Conservation (phyloP, 2,797 vertebrate genomes). For the Spea hammondii region DNA sequence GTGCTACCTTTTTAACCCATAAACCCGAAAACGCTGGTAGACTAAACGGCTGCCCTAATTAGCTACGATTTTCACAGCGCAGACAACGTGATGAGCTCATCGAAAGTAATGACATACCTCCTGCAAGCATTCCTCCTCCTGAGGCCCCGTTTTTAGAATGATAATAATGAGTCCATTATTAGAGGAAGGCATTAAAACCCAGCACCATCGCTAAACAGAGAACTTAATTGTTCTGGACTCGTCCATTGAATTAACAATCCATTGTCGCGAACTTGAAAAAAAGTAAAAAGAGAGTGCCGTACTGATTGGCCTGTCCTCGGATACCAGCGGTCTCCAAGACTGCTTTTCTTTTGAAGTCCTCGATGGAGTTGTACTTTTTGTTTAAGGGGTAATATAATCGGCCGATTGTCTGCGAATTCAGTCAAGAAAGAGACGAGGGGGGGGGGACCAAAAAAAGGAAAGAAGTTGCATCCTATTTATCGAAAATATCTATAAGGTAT, state of each 20-base stretch:
- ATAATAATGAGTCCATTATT: conserved; percentile 99
- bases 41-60: conserved; percentile 87
- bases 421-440: neutral
- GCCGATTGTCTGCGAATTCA: conserved; percentile 78
- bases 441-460: too few relatives aligned
- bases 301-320: conserved; percentile 92
- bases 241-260: conserved; percentile 99
- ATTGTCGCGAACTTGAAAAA: conserved; percentile 96
- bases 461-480: conserved; percentile 67
- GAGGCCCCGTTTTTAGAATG: conserved; percentile 89
- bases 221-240: conserved; percentile 94
- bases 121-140: conserved; percentile 86
- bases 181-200: conserved; percentile 91
- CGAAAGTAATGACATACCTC: conserved; percentile 94
- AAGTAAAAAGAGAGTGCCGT: conserved; percentile 88
- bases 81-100: conserved; percentile 96
- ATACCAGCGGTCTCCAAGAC: conserved; percentile 74
- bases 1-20: conserved; percentile 93
- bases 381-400: conserved; percentile 85
- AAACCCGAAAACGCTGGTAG: conserved; percentile 77
- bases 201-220: conserved; percentile 92
- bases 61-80: conserved; percentile 90
- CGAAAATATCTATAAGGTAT: conserved; percentile 75
- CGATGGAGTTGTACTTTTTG: conserved; percentile 88
- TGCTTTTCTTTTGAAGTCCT: conserved; percentile 87